phyloP scores from a whole-genome alignment of 2,113 vertebrate species.

The Heliornis fulica region DNA sequence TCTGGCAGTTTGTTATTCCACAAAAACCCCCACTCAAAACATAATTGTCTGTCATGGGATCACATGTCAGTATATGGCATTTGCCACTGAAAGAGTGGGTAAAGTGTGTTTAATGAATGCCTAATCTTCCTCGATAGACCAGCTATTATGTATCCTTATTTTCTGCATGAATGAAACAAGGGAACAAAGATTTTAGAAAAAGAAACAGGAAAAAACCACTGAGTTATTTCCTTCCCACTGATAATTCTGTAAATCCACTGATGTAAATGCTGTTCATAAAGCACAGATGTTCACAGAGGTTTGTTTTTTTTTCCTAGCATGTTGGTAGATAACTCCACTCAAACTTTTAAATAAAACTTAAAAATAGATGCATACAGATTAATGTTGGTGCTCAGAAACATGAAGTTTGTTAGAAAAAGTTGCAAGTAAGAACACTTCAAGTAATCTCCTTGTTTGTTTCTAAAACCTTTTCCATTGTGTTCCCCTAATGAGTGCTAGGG shows the following conservation, averaged over 20 bases:
- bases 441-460: not conserved
- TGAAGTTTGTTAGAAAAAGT: not conserved
- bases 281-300: no score
- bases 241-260: not conserved
- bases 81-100: not conserved
- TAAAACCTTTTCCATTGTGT: not conserved
- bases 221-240: not conserved
- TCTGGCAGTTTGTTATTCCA: not conserved
- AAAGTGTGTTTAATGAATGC: not conserved
- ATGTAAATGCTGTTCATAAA: not conserved
- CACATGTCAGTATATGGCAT: not conserved
- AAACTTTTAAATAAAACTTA: not conserved
- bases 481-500: not conserved
- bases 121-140: not conserved
- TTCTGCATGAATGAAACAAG: not conserved
- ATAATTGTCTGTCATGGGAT: not conserved
- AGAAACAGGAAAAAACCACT: not conserved
- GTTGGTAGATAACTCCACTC: not conserved
- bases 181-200: not conserved
- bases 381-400: not conserved
- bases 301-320: not conserved
- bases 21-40: no score
- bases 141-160: not conserved
- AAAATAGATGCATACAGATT: not conserved
- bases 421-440: not conserved